Base-by-base conservation (phyloP, 2,113 vertebrate genomes). In the Poeciliopsis occidentalis region DNA sequence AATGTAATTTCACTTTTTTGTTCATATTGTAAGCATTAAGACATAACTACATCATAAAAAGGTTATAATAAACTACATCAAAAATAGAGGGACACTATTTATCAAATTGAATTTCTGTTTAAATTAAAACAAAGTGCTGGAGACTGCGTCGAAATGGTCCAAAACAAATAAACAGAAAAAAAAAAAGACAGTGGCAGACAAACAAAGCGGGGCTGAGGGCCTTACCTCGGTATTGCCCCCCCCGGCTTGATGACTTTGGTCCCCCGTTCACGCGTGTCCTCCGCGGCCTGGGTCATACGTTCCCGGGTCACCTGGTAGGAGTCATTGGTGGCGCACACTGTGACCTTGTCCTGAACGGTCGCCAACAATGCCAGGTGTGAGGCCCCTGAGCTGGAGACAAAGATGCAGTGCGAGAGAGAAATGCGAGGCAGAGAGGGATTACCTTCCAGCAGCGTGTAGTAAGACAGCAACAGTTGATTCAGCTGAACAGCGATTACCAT, bases 221-320 rank as follows among this genome's bases (percentile, higher is more conserved):
- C 81, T 83, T 76, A 90, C 92, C 92, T 90, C 91, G 89, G 81
- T 88, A 94, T 71, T 92, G 95, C 87, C 95, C 95, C 95, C 78
- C 94, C 95, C 32, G 96, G 96, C 84, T 97, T 97, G 92, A 96
- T 96, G 89, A 96, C 94, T 94, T 97, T 97, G 94, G 95, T 93
- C 94, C 95, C 94, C 90, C 92, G 95, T 93, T 94, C 97, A 82
- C 95, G 94, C 0, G 93, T 96, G 85, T 97, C 96, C 85, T 96
- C 96, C 69, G 95, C 96, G 31, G 95, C 96, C 90, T 96, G 97
- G 78, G 94, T 95, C 96, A 96, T 92, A 69, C 95, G 95, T 76
- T 96, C 95, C 91, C 94, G 92, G 76, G 96, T 97, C 92, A 94
- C 95, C 94, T 93, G 94, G 92, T 95, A 96, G 17, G 97, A 97